Evolutionary conservation across 2,113 vertebrate species (phyloP).

Genomic region (Serilophus lunatus): DNA sequence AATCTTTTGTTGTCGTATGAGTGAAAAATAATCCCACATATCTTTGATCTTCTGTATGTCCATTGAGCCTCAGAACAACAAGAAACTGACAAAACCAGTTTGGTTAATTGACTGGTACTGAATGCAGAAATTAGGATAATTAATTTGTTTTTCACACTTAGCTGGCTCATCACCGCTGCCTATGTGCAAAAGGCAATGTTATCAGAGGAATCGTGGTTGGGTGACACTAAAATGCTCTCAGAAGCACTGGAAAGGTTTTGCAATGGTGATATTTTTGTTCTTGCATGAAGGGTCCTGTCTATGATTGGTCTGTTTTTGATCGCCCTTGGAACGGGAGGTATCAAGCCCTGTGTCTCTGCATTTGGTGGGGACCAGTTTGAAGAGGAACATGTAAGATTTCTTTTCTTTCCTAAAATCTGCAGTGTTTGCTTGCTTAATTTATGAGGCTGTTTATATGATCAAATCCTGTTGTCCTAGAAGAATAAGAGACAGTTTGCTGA

Average conservation of each 20-base stretch:
- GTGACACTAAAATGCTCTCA: background rate
- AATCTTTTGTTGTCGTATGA: background rate
- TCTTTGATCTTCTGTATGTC: background rate
- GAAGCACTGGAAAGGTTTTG: background rate
- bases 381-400: slow-evolving; percentile 85
- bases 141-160: background rate
- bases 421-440: background rate
- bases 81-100: background rate
- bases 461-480: background rate
- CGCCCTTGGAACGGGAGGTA: slow-evolving; percentile 94
- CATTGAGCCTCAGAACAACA: background rate
- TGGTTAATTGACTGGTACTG: background rate
- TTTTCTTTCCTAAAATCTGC: slow-evolving; percentile 46
- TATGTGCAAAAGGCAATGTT: background rate
- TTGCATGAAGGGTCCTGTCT: slow-evolving; percentile 79
- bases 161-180: background rate
- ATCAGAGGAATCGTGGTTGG: background rate
- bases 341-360: slow-evolving; percentile 96
- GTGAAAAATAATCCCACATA: background rate
- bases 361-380: slow-evolving; percentile 99
- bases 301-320: slow-evolving; percentile 89
- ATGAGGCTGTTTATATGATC: background rate
- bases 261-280: slow-evolving; percentile 53
- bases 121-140: background rate
- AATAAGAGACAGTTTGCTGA: background rate